Evolutionary conservation across 1,140 invertebrate genomes (phyloP), one percentile per base, ranked within the genome.

Genomic region (Sipha flava): DNA sequence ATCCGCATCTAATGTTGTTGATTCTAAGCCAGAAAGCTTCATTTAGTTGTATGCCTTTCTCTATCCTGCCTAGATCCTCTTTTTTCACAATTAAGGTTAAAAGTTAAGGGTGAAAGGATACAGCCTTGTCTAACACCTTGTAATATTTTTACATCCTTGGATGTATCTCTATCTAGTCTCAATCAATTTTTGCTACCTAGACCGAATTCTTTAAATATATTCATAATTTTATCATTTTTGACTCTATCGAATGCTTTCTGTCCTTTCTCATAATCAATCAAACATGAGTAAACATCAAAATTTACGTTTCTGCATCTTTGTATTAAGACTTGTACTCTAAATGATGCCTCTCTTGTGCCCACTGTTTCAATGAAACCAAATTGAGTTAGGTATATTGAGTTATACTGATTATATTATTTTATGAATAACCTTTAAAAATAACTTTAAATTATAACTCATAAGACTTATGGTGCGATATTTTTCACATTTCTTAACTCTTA

Each of bases 371-470:
- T 68, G 75, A 82, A 82, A 23, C 80, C 82, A 80, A 83, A 83
- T 72, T 82, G 82, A 2, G 57, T 79, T 23, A 72, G n/a, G 3
- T 52, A 57, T 16, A 79, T 64, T 37, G 47, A 18, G 21, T 79
- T 29, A 64, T 81, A 72, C 43, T 57, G 79, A 2, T 47, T 52
- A 34, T 57, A 81, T 83, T 57, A 79, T 81, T n/a, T 14, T 14
- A 79, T 83, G 82, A 16, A 83, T 81, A 37, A 83, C 81, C 79
- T 82, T 82, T 26, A 83, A 62, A n/a, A 83, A 82, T 57, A 82
- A 68, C 66, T 83, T 83, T 23, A 83, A 68, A 9, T 75, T 80
- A 70, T 81, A 77, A 57, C 77, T 79, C 81, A 83, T 83, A 21
- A 83, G 52, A 57, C 81, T 82, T 40, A 83, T 82, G 16, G 80